These are phyloP conservation scores for Edolisoma coerulescens DNA, from an alignment of 2,113 vertebrate genomes.

Conservation along the genomic window DNA sequence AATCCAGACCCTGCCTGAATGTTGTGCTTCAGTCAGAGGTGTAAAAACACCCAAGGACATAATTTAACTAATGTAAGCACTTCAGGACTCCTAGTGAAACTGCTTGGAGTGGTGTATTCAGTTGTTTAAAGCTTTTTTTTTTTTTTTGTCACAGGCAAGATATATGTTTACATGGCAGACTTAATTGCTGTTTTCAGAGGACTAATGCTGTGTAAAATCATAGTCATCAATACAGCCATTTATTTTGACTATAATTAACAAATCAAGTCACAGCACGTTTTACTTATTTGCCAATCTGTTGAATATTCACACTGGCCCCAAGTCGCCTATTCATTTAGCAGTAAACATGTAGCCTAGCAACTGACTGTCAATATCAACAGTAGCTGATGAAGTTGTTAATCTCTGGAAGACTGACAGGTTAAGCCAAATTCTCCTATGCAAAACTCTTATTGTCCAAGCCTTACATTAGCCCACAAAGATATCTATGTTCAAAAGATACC, in stretches of 20 bases:
- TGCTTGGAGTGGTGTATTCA: slow-evolving; percentile 35
- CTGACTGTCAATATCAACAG: slow-evolving; percentile 83
- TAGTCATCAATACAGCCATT: slow-evolving; percentile 74
- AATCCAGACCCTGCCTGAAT: slow-evolving; percentile 1
- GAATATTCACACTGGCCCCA: slow-evolving; percentile 77
- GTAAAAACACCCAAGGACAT: slow-evolving; percentile 60
- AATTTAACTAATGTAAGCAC: slow-evolving; percentile 63
- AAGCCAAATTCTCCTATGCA: slow-evolving; percentile 45
- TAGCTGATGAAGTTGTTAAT: slow-evolving; percentile 82
- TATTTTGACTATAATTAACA: slow-evolving; percentile 69
- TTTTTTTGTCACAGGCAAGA: slow-evolving; percentile 56
- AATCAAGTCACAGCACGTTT: slow-evolving; percentile 81
- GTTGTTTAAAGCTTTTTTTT: slow-evolving; percentile 38
- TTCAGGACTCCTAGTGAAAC: slow-evolving; percentile 48
- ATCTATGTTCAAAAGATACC: slow-evolving; percentile 61
- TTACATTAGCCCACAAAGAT: slow-evolving; percentile 54
- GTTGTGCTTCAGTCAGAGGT: slow-evolving; percentile 46
- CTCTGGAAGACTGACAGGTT: slow-evolving; percentile 71
- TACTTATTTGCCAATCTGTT: slow-evolving; percentile 83
- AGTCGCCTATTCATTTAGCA: slow-evolving; percentile 75
- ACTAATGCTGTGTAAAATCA: slow-evolving; percentile 68
- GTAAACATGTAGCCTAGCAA: slow-evolving; percentile 82
- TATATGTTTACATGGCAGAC: slow-evolving; percentile 60
- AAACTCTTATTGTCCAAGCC: slow-evolving; percentile 57
- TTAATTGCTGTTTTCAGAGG: slow-evolving; percentile 54